Conservation (phyloP, 2,797 vertebrate genomes). For the Centroberyx gerrardi region DNA sequence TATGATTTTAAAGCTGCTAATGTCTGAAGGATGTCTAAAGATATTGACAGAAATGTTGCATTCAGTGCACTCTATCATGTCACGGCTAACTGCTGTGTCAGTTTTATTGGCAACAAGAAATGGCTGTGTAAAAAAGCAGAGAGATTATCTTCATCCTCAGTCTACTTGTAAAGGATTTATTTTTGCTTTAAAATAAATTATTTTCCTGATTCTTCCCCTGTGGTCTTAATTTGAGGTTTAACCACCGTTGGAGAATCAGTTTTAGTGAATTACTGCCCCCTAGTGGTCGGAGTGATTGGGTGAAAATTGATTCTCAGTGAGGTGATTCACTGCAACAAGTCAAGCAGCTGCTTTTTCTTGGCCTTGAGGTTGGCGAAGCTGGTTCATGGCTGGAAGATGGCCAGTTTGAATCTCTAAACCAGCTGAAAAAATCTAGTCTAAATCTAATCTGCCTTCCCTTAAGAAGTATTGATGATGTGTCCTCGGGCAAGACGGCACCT, state of each 20-base stretch:
- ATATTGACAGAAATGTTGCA: neutral
- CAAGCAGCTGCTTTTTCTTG: too few relatives aligned
- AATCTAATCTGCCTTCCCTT: too few relatives aligned
- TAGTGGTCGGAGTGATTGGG: too few relatives aligned
- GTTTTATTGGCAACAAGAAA: neutral
- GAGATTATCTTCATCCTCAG: neutral
- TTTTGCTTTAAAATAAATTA: constrained; percentile 54
- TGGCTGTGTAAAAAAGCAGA: neutral
- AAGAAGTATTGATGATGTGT: neutral
- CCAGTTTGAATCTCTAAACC: too few relatives aligned
- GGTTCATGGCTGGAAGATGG: too few relatives aligned
- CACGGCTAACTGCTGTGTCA: neutral
- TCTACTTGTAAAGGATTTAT: constrained; percentile 15
- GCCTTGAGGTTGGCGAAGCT: too few relatives aligned
- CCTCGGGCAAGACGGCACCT: neutral
- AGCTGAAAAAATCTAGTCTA: too few relatives aligned
- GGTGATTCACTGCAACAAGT: too few relatives aligned
- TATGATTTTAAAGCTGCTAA: neutral
- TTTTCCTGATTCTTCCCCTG: neutral
- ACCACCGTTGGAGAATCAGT: neutral
- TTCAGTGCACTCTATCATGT: neutral
- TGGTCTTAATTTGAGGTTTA: neutral
- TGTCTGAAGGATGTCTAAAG: neutral
- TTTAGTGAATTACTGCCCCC: too few relatives aligned
- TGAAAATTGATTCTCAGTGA: too few relatives aligned